Evolutionary conservation across 2,888 invertebrate genomes (phyloP).

Genomic region (Cactoblastis cactorum): DNA sequence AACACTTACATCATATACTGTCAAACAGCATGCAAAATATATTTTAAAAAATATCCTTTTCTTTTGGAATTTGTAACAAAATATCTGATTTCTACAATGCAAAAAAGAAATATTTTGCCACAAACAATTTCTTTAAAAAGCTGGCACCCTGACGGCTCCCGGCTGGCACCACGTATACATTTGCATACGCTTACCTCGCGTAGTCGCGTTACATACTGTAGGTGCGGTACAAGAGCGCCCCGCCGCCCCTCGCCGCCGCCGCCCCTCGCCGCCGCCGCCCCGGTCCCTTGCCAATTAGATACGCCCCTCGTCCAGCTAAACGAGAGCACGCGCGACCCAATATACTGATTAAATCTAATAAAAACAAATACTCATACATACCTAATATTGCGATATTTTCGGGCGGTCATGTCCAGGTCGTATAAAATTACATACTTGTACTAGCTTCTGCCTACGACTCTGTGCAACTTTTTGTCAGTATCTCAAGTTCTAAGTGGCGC

Average conservation of each 20-base stretch:
- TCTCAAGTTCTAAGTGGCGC: no score
- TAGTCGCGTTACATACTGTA: conserved; percentile 7
- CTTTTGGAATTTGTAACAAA: no score
- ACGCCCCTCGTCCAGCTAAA: conserved; percentile 9
- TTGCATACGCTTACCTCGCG: conserved; percentile 14
- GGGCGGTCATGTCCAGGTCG: no score
- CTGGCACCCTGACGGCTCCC: neutral
- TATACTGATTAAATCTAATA: neutral
- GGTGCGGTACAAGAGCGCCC: conserved; percentile 6
- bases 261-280: no score
- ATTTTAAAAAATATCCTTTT: no score
- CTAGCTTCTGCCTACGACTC: no score
- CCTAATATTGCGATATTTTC: no score
- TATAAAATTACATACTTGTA: no score
- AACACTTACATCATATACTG: no score
- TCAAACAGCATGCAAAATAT: no score
- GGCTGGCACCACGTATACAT: conserved; percentile 1
- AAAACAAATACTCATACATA: neutral
- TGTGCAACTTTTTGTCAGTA: no score
- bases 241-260: neutral
- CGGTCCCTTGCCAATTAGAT: conserved; percentile 10
- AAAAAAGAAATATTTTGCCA: neutral
- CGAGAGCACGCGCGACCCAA: conserved; percentile 3
- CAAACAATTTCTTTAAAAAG: neutral
- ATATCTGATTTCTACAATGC: neutral